A percentile compares a stretch with the other conserved stretches of the same genome.
phyloP scores from a whole-genome alignment of 1,140 invertebrate species.

The Plodia interpunctella region DNA sequence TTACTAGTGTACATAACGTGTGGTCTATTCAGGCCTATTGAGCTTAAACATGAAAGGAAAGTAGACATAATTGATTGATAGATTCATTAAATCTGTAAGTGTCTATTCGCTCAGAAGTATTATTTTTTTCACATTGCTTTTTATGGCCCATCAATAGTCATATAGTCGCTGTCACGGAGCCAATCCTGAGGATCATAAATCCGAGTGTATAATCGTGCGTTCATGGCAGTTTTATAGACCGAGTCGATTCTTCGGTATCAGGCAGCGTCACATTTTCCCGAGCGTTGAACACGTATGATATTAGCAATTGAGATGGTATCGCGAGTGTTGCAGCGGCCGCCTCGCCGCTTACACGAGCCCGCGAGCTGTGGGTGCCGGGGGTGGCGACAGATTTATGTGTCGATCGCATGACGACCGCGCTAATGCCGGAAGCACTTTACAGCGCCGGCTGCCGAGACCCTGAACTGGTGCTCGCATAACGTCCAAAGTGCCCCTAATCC shows the following conservation, averaged over 20 bases:
- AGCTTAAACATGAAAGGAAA: not conserved
- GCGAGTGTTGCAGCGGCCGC: slow-evolving; percentile 16
- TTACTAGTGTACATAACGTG: not conserved
- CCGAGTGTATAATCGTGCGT: not conserved
- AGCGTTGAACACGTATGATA: not conserved
- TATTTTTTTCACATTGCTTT: not conserved
- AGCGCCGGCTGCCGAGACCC: slow-evolving; percentile 23
- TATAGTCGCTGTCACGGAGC: no score
- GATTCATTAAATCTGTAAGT: slow-evolving; percentile 6
- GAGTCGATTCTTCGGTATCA: not conserved
- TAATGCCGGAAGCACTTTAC: slow-evolving; percentile 43
- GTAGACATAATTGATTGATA: not conserved
- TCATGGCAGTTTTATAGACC: not conserved
- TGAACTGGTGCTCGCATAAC: slow-evolving; percentile 21
- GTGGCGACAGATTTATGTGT: slow-evolving; percentile 51
- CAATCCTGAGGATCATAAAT: not conserved
- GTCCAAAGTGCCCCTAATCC: not conserved
- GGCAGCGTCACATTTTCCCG: not conserved
- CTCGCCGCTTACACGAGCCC: slow-evolving; percentile 12
- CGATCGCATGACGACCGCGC: slow-evolving; percentile 42
- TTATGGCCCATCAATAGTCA: not conserved
- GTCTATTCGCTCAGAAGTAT: not conserved
- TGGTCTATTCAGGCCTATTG: not conserved
- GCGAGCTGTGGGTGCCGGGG: slow-evolving; percentile 17
- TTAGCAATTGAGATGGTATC: slow-evolving; percentile 23